phyloP scores from a whole-genome alignment of 1,140 invertebrate species.

The Dendrolimus kikuchii region DNA sequence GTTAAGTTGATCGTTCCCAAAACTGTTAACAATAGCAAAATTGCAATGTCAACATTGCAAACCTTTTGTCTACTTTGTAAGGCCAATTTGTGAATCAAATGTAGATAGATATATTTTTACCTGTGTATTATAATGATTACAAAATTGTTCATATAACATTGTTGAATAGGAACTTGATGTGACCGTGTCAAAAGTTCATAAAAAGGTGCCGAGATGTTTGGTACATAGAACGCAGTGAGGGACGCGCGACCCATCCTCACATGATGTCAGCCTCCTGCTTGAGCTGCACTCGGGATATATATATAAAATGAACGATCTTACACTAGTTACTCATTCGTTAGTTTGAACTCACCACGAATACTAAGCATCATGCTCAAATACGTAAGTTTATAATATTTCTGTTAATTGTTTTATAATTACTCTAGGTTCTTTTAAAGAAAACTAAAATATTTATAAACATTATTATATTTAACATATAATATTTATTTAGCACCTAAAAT shows the following conservation, averaged over 20 bases:
- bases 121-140: too few relatives aligned
- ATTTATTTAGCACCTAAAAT: too few relatives aligned
- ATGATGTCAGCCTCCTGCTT: slow-evolving; percentile 59
- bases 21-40: too few relatives aligned
- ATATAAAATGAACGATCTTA: slow-evolving; percentile 61
- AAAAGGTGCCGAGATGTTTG: slow-evolving; percentile 17
- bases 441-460: too few relatives aligned
- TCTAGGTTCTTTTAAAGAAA: background rate
- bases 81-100: too few relatives aligned
- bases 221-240: slow-evolving; percentile 9
- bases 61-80: too few relatives aligned
- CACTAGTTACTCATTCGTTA: slow-evolving; percentile 65
- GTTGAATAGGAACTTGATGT: background rate
- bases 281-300: slow-evolving; percentile 44
- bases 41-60: too few relatives aligned
- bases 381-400: slow-evolving; percentile 45
- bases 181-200: slow-evolving; percentile 2
- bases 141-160: too few relatives aligned
- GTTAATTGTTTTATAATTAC: slow-evolving; percentile 14
- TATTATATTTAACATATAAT: too few relatives aligned
- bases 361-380: slow-evolving; percentile 64
- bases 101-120: too few relatives aligned
- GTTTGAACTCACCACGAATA: slow-evolving; percentile 60
- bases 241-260: slow-evolving; percentile 35
- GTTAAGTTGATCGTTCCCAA: too few relatives aligned